phyloP scores from a whole-genome alignment of 2,113 vertebrate genomes.

The Chionomys nivalis region DNA sequence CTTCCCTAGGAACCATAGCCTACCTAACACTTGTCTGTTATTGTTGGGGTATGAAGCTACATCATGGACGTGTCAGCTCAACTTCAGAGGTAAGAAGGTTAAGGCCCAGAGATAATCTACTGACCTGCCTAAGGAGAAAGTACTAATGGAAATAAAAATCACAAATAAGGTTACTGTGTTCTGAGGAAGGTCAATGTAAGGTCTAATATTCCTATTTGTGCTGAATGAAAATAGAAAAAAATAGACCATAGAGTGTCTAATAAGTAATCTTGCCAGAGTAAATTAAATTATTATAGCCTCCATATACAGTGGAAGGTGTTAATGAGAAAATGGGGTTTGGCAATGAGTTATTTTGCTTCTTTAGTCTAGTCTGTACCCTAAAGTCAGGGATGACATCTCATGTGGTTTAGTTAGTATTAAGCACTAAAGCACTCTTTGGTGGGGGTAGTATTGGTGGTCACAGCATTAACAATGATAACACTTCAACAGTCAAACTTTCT shows the following conservation, averaged over 20 bases:
- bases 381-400: not conserved
- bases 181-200: not conserved
- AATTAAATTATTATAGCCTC: slow-evolving; percentile 8
- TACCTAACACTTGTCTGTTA: not conserved
- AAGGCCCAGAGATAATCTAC: not conserved
- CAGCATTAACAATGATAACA: not conserved
- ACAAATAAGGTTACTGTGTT: not conserved
- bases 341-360: not conserved
- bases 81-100: not conserved
- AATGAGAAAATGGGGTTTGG: slow-evolving; percentile 19
- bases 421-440: not conserved
- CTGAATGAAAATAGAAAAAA: slow-evolving; percentile 32
- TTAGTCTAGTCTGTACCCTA: not conserved
- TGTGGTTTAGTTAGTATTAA: not conserved
- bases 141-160: not conserved
- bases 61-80: not conserved
- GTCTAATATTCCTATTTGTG: not conserved
- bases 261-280: not conserved
- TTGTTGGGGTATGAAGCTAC: not conserved
- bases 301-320: not conserved
- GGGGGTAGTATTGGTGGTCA: not conserved
- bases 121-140: not conserved
- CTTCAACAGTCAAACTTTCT: slow-evolving; percentile 22
- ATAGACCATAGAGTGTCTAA: not conserved
- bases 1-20: not conserved